Evolutionary conservation across 2,113 vertebrate species (phyloP).

Genomic region (Plectropomus leopardus): DNA sequence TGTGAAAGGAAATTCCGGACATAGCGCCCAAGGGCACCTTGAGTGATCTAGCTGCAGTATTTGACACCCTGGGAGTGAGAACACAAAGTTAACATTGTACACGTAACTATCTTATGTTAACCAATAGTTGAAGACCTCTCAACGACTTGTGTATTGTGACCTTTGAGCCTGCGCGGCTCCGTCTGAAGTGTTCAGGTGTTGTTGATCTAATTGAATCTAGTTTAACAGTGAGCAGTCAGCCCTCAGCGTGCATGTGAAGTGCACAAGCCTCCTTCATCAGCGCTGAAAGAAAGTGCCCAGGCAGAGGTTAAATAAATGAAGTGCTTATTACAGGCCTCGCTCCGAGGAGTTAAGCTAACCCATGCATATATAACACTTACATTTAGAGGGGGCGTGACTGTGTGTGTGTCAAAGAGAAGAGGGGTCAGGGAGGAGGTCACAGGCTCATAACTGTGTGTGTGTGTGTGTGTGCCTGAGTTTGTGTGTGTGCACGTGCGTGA

Average conservation of each 20-base stretch:
- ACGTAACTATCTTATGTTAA: too few species aligned
- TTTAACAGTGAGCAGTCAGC: not conserved
- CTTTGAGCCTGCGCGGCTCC: not conserved
- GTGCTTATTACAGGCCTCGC: conserved; percentile 60
- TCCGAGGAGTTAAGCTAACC: conserved; percentile 63
- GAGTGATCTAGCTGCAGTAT: too few species aligned
- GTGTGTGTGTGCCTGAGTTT: conserved; percentile 62
- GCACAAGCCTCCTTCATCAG: conserved; percentile 34
- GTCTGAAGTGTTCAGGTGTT: conserved; percentile 22
- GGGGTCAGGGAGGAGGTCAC: conserved; percentile 72
- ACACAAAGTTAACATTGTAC: too few species aligned
- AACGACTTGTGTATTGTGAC: not conserved
- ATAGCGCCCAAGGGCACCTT: too few species aligned
- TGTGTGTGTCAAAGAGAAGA: conserved; percentile 49
- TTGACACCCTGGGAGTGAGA: too few species aligned
- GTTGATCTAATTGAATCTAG: conserved; percentile 40
- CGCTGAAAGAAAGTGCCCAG: conserved; percentile 10
- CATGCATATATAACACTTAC: conserved; percentile 77
- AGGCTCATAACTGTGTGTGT: conserved; percentile 57
- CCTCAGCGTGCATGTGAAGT: not conserved
- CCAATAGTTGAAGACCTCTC: too few species aligned
- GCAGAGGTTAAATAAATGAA: conserved; percentile 75
- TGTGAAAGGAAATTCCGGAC: too few species aligned
- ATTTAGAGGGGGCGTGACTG: conserved; percentile 51
- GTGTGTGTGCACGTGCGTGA: conserved; percentile 58